These are phyloP conservation scores for Polyommatus iphigenia DNA, from an alignment of 2,888 invertebrate genomes.

Conservation along the genomic window DNA sequence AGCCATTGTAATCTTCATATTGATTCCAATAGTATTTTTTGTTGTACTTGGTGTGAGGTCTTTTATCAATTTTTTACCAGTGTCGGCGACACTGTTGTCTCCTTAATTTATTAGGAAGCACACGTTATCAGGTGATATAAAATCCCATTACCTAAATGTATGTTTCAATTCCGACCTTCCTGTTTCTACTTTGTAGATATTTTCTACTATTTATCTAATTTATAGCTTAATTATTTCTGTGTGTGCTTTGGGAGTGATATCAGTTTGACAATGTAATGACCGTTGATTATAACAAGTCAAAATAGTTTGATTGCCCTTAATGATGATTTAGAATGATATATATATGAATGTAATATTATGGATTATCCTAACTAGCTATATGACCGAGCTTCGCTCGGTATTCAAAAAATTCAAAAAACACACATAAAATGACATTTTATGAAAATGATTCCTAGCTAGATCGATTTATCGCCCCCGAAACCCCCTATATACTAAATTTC, in stretches of 20 bases:
- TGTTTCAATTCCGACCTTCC: background rate
- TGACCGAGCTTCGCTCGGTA: no score
- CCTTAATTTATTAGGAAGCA: conserved; percentile 11
- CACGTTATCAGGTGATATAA: conserved; percentile 15
- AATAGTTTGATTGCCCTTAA: background rate
- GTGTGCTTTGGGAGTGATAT: background rate
- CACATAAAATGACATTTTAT: no score
- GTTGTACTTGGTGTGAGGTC: conserved; percentile 18
- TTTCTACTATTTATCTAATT: background rate
- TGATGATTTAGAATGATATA: background rate
- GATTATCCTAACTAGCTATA: no score
- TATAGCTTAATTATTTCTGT: conserved; percentile 8
- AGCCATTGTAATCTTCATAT: conserved; percentile 6
- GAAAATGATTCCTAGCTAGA: no score
- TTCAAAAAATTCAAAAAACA: no score
- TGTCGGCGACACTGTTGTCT: conserved; percentile 10
- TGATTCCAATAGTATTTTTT: background rate
- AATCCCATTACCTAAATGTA: conserved; percentile 26
- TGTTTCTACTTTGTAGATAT: conserved; percentile 9
- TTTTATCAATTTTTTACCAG: conserved; percentile 21
- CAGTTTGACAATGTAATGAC: background rate
- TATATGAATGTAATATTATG: no score
- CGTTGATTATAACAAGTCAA: background rate
- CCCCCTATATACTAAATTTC: no score
- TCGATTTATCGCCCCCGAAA: no score